Evolutionary conservation across 2,113 vertebrate genomes (phyloP).

Genomic region (Phylloscopus trochiloides): DNA sequence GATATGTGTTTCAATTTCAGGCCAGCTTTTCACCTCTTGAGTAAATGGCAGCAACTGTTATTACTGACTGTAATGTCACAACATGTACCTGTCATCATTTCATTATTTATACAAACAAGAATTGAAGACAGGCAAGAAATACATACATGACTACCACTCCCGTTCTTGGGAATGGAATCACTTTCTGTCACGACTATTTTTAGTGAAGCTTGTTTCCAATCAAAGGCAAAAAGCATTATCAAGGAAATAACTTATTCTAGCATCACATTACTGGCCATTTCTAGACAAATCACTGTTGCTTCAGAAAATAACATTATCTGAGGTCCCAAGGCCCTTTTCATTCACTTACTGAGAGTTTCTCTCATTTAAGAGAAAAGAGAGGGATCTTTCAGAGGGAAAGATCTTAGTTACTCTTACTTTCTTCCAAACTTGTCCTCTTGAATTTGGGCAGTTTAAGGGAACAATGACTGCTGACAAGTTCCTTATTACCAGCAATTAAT

Average conservation of each 20-base stretch:
- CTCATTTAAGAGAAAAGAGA: background rate
- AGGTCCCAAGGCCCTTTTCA: background rate
- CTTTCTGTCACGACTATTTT: slow-evolving; percentile 10
- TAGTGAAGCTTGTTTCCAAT: background rate
- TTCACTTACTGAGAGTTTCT: background rate
- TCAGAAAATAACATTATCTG: background rate
- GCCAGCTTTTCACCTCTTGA: background rate
- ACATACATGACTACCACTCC: background rate
- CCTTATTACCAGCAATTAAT: slow-evolving; percentile 72
- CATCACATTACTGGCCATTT: background rate
- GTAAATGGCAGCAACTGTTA: background rate
- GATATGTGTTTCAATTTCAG: background rate
- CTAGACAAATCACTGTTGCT: background rate
- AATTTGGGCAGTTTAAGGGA: slow-evolving; percentile 65
- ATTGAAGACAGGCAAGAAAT: slow-evolving; percentile 14
- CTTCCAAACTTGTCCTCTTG: slow-evolving; percentile 36
- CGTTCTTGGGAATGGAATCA: slow-evolving; percentile 19
- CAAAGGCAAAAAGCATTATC: background rate
- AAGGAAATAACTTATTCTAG: background rate
- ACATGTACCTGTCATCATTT: background rate
- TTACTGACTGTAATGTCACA: background rate
- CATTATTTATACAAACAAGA: background rate
- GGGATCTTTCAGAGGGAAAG: slow-evolving; percentile 25
- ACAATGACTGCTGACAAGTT: slow-evolving; percentile 63
- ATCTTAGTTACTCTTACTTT: background rate